phyloP scores from a whole-genome alignment of 2,797 vertebrate genomes.

The Dicrostonyx torquatus region DNA sequence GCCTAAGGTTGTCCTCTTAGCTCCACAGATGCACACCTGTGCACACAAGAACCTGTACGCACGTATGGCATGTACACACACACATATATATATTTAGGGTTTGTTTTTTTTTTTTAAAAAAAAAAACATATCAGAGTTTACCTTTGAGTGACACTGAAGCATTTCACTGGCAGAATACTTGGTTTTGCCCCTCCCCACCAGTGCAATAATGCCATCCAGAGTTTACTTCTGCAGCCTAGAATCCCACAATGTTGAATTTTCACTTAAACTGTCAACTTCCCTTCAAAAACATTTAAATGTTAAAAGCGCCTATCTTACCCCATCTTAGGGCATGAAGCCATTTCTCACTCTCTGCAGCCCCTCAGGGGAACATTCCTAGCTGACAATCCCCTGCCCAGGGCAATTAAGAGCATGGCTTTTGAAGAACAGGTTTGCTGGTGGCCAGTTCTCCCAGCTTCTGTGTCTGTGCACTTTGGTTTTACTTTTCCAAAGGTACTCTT shows the following conservation, averaged over 20 bases:
- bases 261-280: background rate
- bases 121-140: background rate
- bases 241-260: background rate
- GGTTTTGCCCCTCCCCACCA: background rate
- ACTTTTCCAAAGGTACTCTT: background rate
- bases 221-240: background rate
- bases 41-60: background rate
- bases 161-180: background rate
- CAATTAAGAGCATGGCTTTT: background rate
- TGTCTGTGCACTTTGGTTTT: background rate
- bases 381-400: background rate
- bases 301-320: background rate
- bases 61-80: too few relatives aligned
- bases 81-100: background rate
- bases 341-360: background rate
- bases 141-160: background rate
- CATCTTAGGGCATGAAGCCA: background rate
- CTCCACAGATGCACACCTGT: background rate
- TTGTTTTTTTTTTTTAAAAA: too few relatives aligned
- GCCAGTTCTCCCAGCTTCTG: background rate
- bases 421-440: background rate
- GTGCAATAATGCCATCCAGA: background rate
- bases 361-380: background rate
- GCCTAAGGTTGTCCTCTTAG: background rate
- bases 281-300: conserved; percentile 47